A percentile compares a stretch with the other conserved stretches of the same genome.
phyloP scores from a whole-genome alignment of 2,113 vertebrate species.

The Pelobates fuscus region DNA sequence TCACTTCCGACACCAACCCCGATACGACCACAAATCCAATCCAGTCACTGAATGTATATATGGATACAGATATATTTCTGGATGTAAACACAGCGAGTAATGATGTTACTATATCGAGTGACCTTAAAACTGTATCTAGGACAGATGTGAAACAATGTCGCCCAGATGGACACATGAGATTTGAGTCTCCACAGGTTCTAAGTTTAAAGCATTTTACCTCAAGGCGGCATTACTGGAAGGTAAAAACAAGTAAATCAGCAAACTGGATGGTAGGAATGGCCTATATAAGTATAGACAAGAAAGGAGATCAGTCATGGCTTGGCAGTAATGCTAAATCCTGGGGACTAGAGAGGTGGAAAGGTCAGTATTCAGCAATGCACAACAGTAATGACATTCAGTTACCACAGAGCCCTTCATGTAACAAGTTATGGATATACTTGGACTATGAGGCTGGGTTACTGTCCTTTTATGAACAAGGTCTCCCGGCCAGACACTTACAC shows the following conservation, averaged over 20 bases:
- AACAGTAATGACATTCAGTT: neutral
- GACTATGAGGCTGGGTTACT: neutral
- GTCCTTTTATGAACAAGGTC: conserved; percentile 7
- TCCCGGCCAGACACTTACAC: neutral
- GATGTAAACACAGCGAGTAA: neutral
- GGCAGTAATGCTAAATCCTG: conserved; percentile 1
- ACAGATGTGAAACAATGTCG: neutral
- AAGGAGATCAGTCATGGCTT: neutral
- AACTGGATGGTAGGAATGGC: conserved; percentile 2
- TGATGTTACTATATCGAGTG: neutral
- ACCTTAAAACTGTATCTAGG: neutral
- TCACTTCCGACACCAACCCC: no score
- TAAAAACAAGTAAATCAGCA: neutral
- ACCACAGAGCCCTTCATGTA: neutral
- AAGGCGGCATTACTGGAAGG: neutral
- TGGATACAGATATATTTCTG: neutral
- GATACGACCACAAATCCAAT: no score
- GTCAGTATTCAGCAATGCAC: neutral
- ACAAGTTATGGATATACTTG: neutral
- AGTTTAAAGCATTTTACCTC: neutral
- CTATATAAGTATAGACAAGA: neutral
- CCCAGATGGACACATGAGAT: neutral
- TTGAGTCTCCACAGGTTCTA: neutral
- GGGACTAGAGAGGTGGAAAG: neutral
- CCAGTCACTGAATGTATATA: neutral